Conservation (phyloP, 2,113 vertebrate species). For the Anguilla rostrata region DNA sequence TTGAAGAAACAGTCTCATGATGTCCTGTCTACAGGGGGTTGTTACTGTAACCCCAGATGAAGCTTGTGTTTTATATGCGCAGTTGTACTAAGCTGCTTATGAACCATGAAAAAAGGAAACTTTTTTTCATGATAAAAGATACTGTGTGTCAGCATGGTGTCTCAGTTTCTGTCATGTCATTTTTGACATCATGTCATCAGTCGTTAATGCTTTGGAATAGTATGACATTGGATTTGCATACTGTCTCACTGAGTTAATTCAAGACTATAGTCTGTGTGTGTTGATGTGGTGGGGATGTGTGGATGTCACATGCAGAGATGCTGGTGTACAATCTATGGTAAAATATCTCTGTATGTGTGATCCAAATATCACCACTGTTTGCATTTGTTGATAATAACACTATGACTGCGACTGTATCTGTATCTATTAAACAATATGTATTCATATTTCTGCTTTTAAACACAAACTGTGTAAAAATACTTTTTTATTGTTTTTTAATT, state of each 20-base stretch:
- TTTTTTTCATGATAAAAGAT: not conserved
- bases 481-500: not conserved
- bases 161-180: not conserved
- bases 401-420: not conserved
- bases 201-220: not conserved
- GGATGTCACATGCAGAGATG: not conserved
- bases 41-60: not conserved
- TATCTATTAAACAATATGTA: too few species aligned
- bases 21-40: not conserved
- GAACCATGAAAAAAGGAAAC: not conserved
- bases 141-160: not conserved
- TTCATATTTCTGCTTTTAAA: too few species aligned
- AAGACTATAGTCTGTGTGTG: not conserved
- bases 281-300: not conserved
- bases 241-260: not conserved
- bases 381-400: not conserved
- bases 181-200: not conserved
- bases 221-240: not conserved
- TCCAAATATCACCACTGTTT: not conserved
- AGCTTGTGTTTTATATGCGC: not conserved
- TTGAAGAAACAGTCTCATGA: slow-evolving; percentile 2
- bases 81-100: not conserved
- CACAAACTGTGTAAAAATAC: not conserved
- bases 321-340: not conserved
- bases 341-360: not conserved